phyloP scores from a whole-genome alignment of 2,797 vertebrate species.

The Aselliscus stoliczkanus region DNA sequence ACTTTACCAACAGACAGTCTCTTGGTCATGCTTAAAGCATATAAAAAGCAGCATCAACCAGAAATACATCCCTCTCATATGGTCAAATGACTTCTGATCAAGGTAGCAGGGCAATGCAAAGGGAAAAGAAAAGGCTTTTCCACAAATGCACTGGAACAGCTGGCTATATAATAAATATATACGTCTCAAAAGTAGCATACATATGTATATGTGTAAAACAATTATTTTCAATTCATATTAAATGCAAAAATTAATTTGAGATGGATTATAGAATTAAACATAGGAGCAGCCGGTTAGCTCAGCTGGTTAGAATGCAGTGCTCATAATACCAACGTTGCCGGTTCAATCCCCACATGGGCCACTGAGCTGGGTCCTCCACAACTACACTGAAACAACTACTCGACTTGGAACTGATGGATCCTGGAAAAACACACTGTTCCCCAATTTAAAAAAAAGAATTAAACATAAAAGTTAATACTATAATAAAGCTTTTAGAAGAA shows the following conservation, averaged over 20 bases:
- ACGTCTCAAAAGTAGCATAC: neutral
- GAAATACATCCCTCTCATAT: neutral
- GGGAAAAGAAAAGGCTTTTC: neutral
- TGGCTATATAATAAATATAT: neutral
- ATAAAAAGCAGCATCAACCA: neutral
- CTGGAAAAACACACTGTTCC: neutral
- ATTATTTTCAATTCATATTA: neutral
- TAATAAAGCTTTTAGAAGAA: neutral
- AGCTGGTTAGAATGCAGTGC: no score
- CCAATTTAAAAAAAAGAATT: neutral
- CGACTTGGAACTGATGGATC: neutral
- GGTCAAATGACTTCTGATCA: neutral
- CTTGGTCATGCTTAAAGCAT: neutral
- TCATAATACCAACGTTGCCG: no score
- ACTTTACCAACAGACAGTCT: neutral
- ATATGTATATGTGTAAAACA: neutral
- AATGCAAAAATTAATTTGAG: neutral
- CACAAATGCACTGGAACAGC: neutral
- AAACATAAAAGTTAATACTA: neutral
- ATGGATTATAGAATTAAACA: conserved; percentile 6
- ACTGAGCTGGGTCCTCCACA: no score
- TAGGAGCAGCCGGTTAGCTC: no score
- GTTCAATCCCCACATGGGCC: no score
- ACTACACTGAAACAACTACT: no score
- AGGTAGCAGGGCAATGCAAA: neutral